Percentiles rank a stretch among this genome's conserved stretches.
Conservation (phyloP, 2,113 vertebrate species). For the Platysternon megacephalum region DNA sequence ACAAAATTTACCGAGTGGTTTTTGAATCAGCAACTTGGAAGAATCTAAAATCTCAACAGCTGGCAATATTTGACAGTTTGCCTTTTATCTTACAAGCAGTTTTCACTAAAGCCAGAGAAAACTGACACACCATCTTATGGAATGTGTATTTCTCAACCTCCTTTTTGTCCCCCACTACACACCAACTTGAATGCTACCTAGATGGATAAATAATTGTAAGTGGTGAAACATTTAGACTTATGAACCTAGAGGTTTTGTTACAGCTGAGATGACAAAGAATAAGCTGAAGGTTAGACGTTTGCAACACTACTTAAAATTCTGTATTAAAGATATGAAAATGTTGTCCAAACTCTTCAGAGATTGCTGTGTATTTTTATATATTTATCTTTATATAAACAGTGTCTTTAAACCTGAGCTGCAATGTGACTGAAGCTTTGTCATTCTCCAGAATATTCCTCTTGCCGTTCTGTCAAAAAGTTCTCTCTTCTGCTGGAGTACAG, state of each 20-base stretch:
- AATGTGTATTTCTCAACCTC: background rate
- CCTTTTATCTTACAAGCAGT: background rate
- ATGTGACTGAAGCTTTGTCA: background rate
- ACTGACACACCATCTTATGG: background rate
- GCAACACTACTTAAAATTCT: background rate
- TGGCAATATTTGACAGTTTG: background rate
- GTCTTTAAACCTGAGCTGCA: constrained; percentile 4
- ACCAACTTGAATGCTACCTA: background rate
- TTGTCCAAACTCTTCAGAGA: background rate
- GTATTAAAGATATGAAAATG: background rate
- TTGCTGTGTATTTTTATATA: background rate
- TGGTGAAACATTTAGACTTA: background rate
- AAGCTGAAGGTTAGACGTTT: background rate
- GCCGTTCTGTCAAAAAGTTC: background rate
- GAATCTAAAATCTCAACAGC: background rate
- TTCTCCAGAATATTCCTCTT: background rate
- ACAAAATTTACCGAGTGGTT: background rate
- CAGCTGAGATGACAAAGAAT: background rate
- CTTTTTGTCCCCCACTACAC: background rate
- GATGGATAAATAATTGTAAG: background rate
- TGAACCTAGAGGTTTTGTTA: background rate
- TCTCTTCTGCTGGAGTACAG: background rate
- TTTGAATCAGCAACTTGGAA: background rate
- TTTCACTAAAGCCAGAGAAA: background rate
- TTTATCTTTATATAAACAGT: background rate